Conservation (phyloP, 2,888 invertebrate species). For the Dryocosmus kuriphilus region DNA sequence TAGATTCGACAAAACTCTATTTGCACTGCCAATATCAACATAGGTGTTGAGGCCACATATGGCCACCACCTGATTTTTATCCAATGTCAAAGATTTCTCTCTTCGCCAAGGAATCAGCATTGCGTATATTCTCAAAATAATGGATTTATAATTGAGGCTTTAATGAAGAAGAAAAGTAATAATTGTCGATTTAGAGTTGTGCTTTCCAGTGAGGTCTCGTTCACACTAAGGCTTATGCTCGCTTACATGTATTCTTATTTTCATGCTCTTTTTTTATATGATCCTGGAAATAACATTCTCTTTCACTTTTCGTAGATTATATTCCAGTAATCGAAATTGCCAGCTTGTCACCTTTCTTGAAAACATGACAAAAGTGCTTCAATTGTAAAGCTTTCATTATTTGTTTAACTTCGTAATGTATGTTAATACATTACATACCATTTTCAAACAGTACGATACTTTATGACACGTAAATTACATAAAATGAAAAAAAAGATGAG, state of each 20-base stretch:
- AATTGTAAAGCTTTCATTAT: neutral
- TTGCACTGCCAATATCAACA: constrained; percentile 23
- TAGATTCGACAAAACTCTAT: constrained; percentile 28
- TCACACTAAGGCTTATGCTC: too few relatives aligned
- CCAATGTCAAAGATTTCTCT: neutral
- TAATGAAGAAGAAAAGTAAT: too few relatives aligned
- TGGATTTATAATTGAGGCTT: too few relatives aligned
- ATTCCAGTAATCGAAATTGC: neutral
- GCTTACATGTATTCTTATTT: too few relatives aligned
- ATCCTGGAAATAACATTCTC: too few relatives aligned
- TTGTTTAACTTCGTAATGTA: neutral
- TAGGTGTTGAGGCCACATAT: constrained; percentile 18
- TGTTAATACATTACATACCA: neutral
- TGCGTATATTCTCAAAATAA: too few relatives aligned
- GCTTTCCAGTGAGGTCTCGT: too few relatives aligned
- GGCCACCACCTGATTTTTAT: neutral
- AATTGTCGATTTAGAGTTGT: too few relatives aligned
- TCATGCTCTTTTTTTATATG: too few relatives aligned
- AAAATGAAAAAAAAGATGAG: neutral
- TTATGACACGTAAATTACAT: neutral
- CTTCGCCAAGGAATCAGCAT: too few relatives aligned
- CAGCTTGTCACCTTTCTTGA: too few relatives aligned
- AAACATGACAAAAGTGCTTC: neutral
- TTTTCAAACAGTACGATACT: neutral
- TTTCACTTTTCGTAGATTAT: neutral